A percentile compares a stretch with the other conserved stretches of the same genome.
Conservation (phyloP, 2,113 vertebrate species). For the Coreoperca whiteheadi region DNA sequence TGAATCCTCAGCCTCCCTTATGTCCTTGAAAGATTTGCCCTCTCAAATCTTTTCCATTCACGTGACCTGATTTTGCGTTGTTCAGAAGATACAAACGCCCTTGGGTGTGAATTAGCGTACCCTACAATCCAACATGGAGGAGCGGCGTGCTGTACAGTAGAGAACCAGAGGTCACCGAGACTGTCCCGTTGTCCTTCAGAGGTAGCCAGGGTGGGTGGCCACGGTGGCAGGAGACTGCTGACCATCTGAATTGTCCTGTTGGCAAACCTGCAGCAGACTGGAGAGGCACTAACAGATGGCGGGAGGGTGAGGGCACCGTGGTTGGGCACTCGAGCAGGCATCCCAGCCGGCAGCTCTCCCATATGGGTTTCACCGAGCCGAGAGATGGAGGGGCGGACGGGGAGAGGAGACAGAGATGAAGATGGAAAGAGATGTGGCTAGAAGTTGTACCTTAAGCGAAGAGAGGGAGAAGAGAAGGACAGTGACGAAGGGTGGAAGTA, state of each 20-base stretch:
- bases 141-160: conserved; percentile 10
- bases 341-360: conserved; percentile 84
- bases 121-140: conserved; percentile 32
- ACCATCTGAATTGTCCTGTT: conserved; percentile 82
- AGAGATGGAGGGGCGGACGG: conserved; percentile 39
- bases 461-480: not conserved
- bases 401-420: conserved; percentile 8
- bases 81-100: not conserved
- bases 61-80: not conserved
- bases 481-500: not conserved
- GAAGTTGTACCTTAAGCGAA: conserved; percentile 7
- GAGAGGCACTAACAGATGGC: conserved; percentile 84
- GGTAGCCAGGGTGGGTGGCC: conserved; percentile 72
- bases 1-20: not conserved
- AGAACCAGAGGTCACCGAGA: conserved; percentile 75
- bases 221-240: conserved; percentile 80
- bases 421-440: not conserved
- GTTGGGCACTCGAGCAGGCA: conserved; percentile 82
- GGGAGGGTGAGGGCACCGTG: conserved; percentile 82
- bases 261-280: conserved; percentile 78
- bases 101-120: conserved; percentile 3
- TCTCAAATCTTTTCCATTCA: not conserved
- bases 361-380: conserved; percentile 81
- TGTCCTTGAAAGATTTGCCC: not conserved
- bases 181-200: conserved; percentile 82